Conservation (phyloP, 2,888 invertebrate species). For the Lepidochrysops patricia region DNA sequence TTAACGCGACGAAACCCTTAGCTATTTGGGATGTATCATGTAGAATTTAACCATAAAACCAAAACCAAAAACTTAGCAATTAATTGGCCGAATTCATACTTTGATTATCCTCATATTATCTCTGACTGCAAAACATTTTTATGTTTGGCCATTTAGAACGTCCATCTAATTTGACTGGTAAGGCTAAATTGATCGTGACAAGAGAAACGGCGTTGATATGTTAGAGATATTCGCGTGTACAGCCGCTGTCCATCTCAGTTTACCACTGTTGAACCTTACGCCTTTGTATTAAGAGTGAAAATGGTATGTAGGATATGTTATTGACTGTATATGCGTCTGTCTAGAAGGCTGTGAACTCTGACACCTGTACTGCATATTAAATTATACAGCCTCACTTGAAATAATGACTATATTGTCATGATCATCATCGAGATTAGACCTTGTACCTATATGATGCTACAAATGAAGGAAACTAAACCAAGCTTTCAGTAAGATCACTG, state of each 20-base stretch:
- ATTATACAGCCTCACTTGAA: neutral
- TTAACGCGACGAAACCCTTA: too few species aligned
- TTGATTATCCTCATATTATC: too few species aligned
- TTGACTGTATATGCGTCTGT: neutral
- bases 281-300: too few species aligned
- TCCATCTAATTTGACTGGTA: neutral
- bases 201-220: neutral
- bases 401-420: neutral
- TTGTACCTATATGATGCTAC: too few species aligned
- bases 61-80: too few species aligned
- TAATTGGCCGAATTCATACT: too few species aligned
- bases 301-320: neutral
- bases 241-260: neutral
- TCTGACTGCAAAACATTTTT: too few species aligned
- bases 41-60: too few species aligned
- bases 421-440: neutral
- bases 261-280: neutral
- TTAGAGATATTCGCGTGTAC: neutral
- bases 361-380: neutral
- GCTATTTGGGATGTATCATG: too few species aligned
- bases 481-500: too few species aligned
- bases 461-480: too few species aligned
- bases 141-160: neutral
- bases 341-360: neutral
- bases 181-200: conserved; percentile 1